These are phyloP conservation scores for Malacosoma neustria DNA, from an alignment of 2,888 invertebrate genomes.

Conservation along the genomic window DNA sequence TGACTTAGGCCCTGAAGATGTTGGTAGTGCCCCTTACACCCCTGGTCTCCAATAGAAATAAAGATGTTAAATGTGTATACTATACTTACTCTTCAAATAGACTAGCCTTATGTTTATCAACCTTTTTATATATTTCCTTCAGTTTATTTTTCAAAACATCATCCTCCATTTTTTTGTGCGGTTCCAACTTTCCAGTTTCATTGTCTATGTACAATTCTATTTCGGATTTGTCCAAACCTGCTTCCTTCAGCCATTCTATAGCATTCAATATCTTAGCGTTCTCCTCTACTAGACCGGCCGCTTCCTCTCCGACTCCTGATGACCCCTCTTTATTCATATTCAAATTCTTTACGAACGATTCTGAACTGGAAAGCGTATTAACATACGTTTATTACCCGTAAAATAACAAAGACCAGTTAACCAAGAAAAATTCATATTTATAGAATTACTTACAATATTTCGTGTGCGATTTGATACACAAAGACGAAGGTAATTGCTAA, in stretches of 20 bases:
- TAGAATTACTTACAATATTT: too few species aligned
- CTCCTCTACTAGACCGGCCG: too few species aligned
- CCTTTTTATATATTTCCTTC: constrained; percentile 41
- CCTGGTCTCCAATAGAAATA: too few species aligned
- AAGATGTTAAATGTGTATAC: too few species aligned
- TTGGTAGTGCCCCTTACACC: too few species aligned
- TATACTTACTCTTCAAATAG: too few species aligned
- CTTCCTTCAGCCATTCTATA: constrained; percentile 58
- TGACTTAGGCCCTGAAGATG: too few species aligned
- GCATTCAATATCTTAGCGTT: constrained; percentile 43
- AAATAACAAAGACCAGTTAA: background rate
- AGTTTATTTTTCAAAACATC: constrained; percentile 38
- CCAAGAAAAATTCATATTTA: too few species aligned
- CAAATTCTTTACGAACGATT: constrained; percentile 49
- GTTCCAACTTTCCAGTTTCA: constrained; percentile 44
- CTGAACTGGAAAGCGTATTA: constrained; percentile 32
- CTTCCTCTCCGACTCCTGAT: constrained; percentile 46
- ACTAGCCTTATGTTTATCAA: constrained; percentile 32
- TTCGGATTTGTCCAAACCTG: constrained; percentile 63
- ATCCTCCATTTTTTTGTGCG: constrained; percentile 42
- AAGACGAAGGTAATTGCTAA: too few species aligned
- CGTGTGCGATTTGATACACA: too few species aligned
- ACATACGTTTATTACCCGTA: background rate
- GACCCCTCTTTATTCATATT: constrained; percentile 56
- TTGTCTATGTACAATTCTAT: constrained; percentile 63